Evolutionary conservation across 2,797 vertebrate genomes (phyloP), one percentile per base, ranked within the genome.

Genomic region (Leuciscus waleckii): DNA sequence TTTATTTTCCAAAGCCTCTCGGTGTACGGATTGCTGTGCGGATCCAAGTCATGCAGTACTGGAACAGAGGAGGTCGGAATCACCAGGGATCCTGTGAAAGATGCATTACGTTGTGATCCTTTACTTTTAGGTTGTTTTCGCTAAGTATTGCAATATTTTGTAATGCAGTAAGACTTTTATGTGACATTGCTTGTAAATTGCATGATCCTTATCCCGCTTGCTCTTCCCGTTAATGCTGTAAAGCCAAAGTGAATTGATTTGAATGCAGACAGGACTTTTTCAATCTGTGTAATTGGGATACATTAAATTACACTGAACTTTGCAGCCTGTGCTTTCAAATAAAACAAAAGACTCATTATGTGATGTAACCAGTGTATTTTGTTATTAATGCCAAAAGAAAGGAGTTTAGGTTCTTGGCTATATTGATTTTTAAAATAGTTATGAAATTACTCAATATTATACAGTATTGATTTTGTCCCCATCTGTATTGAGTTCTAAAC

Each of bases 401-500:
- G 3, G 3, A 84, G 58, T 13, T 17, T 58, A 35, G 26, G 32
- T 69, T 43, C 26, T 51, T 63, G 32, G 54, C 41, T 85, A 61
- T 74, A 73, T 51, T 70, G 39, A 84, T 84, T 84, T 84, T 84
- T 58, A 17, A 79, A 49, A 63, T 73, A 10, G 41, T 61, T 73
- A 73, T 37, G 2, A 79, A 71, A 79, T 79, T 21, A 37, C 29
- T 54, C 65, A 58, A 58, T 67, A 75, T 43, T 35, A 79, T 46
- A 37, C 19, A 17, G 26, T 37, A 84, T 79, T 61, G 67, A 79
- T 79, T 84, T 68, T 69, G 37, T 68, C 35, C 49, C n/a, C 37
- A 35, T 5, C 29, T 61, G 26, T 43, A 78, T 32, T 61, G 39
- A 84, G 26, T 37, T 71, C 37, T 76, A 32, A 71, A 46, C 35